A percentile compares a stretch with the other conserved stretches of the same genome.
Conservation (phyloP, 2,797 vertebrate species). For the Chiroxiphia lanceolata region DNA sequence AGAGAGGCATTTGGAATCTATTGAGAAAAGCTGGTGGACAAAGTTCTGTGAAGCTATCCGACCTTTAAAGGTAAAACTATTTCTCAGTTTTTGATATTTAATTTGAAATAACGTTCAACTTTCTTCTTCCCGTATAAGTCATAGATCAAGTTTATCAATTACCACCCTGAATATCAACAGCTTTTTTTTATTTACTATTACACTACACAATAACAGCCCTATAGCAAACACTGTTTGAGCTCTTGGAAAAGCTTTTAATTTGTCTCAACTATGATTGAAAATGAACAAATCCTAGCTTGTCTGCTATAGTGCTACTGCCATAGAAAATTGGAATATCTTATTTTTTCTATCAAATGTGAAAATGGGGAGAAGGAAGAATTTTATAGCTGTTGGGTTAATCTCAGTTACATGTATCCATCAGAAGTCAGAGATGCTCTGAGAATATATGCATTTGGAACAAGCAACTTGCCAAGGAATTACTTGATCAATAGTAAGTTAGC, state of each 20-base stretch:
- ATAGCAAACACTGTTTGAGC: background rate
- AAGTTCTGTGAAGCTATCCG: conserved; percentile 89
- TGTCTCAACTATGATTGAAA: background rate
- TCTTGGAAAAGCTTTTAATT: background rate
- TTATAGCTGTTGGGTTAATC: background rate
- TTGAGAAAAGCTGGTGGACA: conserved; percentile 92
- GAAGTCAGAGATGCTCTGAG: background rate
- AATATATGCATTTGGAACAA: background rate
- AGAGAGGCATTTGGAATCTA: conserved; percentile 88
- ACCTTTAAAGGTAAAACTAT: conserved; percentile 87
- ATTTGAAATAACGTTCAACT: background rate
- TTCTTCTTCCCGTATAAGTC: background rate
- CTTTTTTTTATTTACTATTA: background rate
- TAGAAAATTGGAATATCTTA: background rate
- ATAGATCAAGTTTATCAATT: background rate
- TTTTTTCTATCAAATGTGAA: background rate
- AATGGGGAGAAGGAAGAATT: background rate
- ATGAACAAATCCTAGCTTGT: background rate
- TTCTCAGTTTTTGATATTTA: background rate
- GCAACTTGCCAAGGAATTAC: background rate
- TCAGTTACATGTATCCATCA: background rate
- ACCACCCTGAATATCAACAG: background rate
- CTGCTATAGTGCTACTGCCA: background rate
- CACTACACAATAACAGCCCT: background rate
- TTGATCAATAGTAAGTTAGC: background rate